Evolutionary conservation across 1,140 invertebrate genomes (phyloP).

Genomic region (Musca vetustissima): DNA sequence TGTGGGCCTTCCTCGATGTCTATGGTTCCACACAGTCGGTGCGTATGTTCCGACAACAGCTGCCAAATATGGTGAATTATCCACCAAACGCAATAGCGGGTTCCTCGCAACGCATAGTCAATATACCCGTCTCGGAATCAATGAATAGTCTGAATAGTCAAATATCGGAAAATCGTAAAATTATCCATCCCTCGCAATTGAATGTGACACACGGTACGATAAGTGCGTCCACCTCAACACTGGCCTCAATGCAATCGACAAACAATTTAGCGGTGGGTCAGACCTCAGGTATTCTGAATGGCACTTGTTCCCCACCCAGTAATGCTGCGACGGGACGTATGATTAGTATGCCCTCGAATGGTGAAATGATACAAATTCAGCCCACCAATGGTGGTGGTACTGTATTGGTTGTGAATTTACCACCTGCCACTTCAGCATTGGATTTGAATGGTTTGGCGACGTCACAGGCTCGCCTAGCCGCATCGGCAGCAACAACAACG

Average conservation of each 20-base stretch:
- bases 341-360: conserved; percentile 56
- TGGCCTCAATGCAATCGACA: conserved; percentile 38
- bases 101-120: conserved; percentile 34
- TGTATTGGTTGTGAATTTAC: conserved; percentile 78
- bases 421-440: conserved; percentile 61
- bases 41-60: conserved; percentile 62
- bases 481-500: conserved; percentile 31
- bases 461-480: conserved; percentile 37
- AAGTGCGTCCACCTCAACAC: conserved; percentile 33
- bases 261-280: neutral
- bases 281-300: conserved; percentile 5
- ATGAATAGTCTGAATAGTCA: conserved; percentile 58
- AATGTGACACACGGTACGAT: conserved; percentile 41
- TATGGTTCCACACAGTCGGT: conserved; percentile 92
- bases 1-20: conserved; percentile 96
- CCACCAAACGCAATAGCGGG: conserved; percentile 30
- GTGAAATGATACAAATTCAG: conserved; percentile 66
- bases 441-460: conserved; percentile 36
- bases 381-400: conserved; percentile 64
- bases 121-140: conserved; percentile 57
- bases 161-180: conserved; percentile 50
- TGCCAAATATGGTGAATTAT: conserved; percentile 52
- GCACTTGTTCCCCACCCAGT: conserved; percentile 16
- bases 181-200: conserved; percentile 40
- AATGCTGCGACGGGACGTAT: conserved; percentile 53